Conservation (phyloP, 23 tunicate species). For the Botrylloides violaceus region DNA sequence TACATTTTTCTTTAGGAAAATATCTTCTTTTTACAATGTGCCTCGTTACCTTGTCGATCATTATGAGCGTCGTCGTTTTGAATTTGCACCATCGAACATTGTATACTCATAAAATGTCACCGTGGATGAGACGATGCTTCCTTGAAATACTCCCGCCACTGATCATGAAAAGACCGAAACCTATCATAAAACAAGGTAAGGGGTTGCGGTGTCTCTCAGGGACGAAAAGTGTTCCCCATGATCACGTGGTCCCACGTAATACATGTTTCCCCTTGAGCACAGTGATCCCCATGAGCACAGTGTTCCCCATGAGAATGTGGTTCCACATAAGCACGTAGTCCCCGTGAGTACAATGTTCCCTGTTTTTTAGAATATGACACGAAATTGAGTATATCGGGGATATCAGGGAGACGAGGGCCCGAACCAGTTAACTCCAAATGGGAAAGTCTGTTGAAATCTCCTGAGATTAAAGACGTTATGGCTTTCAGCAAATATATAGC, state of each 20-base stretch:
- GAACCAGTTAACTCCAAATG: not conserved
- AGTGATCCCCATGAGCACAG: no score
- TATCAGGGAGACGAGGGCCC: not conserved
- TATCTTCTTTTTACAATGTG: slow-evolving; percentile 97
- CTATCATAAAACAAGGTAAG: not conserved
- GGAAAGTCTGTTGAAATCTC: not conserved
- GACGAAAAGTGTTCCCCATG: no score
- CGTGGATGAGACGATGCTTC: slow-evolving; percentile 41
- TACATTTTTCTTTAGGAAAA: slow-evolving; percentile 45
- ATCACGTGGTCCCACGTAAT: no score
- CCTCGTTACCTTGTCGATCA: slow-evolving; percentile 78
- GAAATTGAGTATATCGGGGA: not conserved
- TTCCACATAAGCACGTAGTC: no score
- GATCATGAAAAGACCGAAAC: slow-evolving; percentile 34
- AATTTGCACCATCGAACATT: slow-evolving; percentile 91
- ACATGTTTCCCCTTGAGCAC: no score
- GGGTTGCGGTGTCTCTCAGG: no score
- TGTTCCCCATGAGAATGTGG: no score
- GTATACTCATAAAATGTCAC: slow-evolving; percentile 83
- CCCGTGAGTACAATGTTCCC: not conserved
- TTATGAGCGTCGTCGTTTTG: slow-evolving; percentile 85
- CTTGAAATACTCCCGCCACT: slow-evolving; percentile 51
- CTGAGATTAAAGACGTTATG: not conserved
- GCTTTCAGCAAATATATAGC: not conserved
- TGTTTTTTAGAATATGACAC: not conserved